These are phyloP conservation scores for Thunnus maccoyii DNA, from an alignment of 2,113 vertebrate genomes.

Conservation along the genomic window DNA sequence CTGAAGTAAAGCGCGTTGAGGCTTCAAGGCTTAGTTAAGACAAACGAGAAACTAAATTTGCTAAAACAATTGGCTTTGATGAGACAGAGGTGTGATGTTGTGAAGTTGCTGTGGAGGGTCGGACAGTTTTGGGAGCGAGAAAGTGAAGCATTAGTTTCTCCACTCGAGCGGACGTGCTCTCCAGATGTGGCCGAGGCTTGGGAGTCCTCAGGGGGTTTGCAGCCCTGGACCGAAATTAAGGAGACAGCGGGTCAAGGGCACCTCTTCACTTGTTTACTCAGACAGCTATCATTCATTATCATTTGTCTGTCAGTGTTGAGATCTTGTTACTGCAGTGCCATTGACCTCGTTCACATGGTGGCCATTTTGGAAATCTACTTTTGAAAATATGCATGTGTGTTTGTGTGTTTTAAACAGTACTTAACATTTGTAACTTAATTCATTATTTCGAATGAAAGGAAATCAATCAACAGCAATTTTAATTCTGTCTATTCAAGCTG, in stretches of 20 bases:
- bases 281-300: slow-evolving; percentile 86
- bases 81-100: slow-evolving; percentile 2
- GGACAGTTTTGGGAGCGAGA: slow-evolving; percentile 2
- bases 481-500: background rate
- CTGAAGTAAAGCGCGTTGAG: slow-evolving; percentile 28
- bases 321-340: slow-evolving; percentile 74
- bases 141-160: slow-evolving; percentile 41
- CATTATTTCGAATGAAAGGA: background rate
- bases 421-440: no score
- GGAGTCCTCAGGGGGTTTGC: slow-evolving; percentile 55
- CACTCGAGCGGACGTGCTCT: slow-evolving; percentile 35
- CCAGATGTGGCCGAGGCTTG: slow-evolving; percentile 79
- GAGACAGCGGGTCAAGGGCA: slow-evolving; percentile 83
- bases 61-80: slow-evolving; percentile 52
- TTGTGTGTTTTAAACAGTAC: background rate
- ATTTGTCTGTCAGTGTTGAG: slow-evolving; percentile 83
- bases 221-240: slow-evolving; percentile 72
- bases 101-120: background rate
- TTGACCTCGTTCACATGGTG: slow-evolving; percentile 61
- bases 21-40: slow-evolving; percentile 40
- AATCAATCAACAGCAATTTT: background rate
- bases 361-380: slow-evolving; percentile 45
- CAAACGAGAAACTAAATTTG: slow-evolving; percentile 45
- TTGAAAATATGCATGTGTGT: background rate
- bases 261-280: slow-evolving; percentile 82